Conservation (phyloP, 2,888 invertebrate genomes). For the Heliconius sara region DNA sequence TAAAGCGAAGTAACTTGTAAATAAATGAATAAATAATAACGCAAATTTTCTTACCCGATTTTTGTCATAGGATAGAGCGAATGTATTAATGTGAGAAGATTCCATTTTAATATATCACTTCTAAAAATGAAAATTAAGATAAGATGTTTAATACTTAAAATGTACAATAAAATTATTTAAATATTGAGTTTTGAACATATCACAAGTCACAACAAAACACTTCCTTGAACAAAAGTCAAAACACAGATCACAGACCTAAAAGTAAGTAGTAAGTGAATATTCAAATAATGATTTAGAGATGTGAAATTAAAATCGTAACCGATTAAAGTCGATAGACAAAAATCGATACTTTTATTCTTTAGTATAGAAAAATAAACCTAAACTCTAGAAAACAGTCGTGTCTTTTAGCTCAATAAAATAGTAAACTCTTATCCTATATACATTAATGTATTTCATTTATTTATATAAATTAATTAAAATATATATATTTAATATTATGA, state of each 20-base stretch:
- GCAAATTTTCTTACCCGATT: slow-evolving; percentile 63
- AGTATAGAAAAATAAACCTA: too few relatives aligned
- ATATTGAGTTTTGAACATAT: not conserved
- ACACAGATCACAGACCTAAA: not conserved
- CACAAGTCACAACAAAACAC: not conserved
- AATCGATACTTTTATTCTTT: not conserved
- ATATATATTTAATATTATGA: too few relatives aligned
- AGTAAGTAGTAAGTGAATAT: not conserved
- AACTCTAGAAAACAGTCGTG: too few relatives aligned
- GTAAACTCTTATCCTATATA: too few relatives aligned
- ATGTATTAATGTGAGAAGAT: slow-evolving; percentile 66
- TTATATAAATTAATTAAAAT: too few relatives aligned
- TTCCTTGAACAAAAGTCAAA: not conserved
- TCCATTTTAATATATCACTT: slow-evolving; percentile 58
- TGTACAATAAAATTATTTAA: not conserved
- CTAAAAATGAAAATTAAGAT: not conserved
- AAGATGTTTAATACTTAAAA: not conserved
- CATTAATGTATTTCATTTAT: too few relatives aligned
- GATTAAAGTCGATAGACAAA: not conserved
- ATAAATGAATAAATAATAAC: not conserved
- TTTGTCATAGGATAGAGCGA: slow-evolving; percentile 68
- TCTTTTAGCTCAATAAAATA: too few relatives aligned
- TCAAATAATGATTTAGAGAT: not conserved
- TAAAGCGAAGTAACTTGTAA: not conserved
- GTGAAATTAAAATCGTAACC: not conserved